Evolutionary conservation across 2,888 invertebrate species (phyloP).

Genomic region (Leucophenga maculata): DNA sequence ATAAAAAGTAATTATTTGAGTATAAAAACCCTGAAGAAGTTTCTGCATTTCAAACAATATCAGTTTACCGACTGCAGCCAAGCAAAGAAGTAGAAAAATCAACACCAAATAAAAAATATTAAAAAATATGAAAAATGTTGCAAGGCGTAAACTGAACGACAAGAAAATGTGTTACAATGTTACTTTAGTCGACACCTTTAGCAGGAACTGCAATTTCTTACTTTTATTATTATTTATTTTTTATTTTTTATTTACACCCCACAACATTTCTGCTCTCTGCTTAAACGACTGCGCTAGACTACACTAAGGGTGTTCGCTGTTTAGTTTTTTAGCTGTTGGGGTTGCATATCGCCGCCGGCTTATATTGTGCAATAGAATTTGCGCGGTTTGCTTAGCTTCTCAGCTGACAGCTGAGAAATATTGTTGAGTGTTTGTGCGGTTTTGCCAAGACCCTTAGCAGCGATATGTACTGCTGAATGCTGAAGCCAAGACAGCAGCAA

Average conservation of each 20-base stretch:
- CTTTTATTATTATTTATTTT: neutral
- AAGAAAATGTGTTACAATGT: constrained; percentile 21
- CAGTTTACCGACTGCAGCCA: neutral
- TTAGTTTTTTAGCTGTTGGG: neutral
- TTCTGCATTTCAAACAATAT: neutral
- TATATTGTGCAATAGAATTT: constrained; percentile 16
- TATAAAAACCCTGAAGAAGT: too few relatives aligned
- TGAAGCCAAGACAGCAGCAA: neutral
- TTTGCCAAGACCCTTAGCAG: neutral
- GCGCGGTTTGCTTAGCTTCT: constrained; percentile 17
- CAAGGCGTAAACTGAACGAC: neutral
- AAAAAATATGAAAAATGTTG: neutral
- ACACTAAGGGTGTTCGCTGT: too few relatives aligned
- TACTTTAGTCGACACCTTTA: constrained; percentile 28
- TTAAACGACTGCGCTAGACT: too few relatives aligned
- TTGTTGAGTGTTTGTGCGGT: constrained; percentile 21
- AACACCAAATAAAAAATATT: constrained; percentile 2
- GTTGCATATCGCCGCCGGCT: neutral
- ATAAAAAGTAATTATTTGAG: too few relatives aligned
- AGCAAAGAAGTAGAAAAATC: constrained; percentile 13
- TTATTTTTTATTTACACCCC: neutral
- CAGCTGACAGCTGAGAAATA: constrained; percentile 19
- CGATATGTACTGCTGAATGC: too few relatives aligned
- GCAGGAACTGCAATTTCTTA: constrained; percentile 3
- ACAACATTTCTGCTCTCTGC: neutral